Evolutionary conservation across 1,140 invertebrate species (phyloP), one percentile per base, ranked within the genome.

Genomic region (Drosophila subpulchrella): DNA sequence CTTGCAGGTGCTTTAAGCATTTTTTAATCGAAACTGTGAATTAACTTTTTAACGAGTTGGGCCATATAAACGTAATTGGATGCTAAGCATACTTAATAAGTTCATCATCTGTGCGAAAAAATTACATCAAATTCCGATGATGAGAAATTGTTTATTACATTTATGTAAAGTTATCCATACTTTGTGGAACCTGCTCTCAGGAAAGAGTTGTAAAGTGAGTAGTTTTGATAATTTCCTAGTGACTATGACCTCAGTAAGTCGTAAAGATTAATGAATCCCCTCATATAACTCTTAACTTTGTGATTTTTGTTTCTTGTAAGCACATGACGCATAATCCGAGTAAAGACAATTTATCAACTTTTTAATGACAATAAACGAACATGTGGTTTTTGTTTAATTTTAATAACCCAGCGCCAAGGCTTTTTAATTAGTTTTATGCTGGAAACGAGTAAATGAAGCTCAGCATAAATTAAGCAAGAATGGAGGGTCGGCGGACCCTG

Each of bases 351-450:
- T 71, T 72, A 71, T 70, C 46, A 72, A 59, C 32, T 24, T 41
- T 47, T 70, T 70, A 71, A 71, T 50, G 65, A 36, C 65, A 70
- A 57, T 36, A 47, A 68, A 48, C 11, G 67, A 47, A 17, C 48
- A n/a, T 42, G n/a, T 68, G 42, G 30, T 68, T 34, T 24, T 39
- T 46, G 17, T 24, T 50, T 36, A 32, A 32, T 39, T 34, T 72
- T 47, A 72, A 62, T 55, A 54, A 42, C 24, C 3, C 15, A 51
- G 46, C 44, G 24, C n/a, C 71, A 75, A 76, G 59, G 73, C 55
- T 68, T 68, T 75, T 76, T 76, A 76, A 76, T 75, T 76, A 76
- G 61, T 76, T 76, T 54, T 76, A 76, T 68, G 74, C 62, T 67
- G 50, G 17, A 73, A 38, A 44, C 73, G 61, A 75, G 73, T 75